Base-by-base conservation (phyloP, 2,888 invertebrate species). In the Eledona agricola region DNA sequence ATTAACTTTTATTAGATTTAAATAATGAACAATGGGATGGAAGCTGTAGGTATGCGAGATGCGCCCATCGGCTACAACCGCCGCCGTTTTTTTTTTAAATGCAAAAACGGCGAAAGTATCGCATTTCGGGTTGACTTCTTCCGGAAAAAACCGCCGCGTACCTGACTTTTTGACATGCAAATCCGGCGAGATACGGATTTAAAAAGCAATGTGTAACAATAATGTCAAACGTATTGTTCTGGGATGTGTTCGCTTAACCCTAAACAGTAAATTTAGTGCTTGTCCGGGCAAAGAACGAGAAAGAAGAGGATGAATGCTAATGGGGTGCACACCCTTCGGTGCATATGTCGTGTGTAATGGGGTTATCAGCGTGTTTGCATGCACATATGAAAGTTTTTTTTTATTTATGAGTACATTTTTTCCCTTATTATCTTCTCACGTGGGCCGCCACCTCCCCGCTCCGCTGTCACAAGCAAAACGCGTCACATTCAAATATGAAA, bases 301-400 rank as follows among this genome's bases (percentile, higher is more conserved):
- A 45, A 51, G 60, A 63, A 58, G 55, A 57, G 62, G 58, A 67
- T 40, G 53, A 56, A 59, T 56, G 52, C 52, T 47, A 47, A 40
- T 53, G 32, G 42, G 32, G 40, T 51, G 58, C 61, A 57, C 54
- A 64, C 69, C 68, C 65, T 64, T 57, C 51, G 56, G 58, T 53
- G 51, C 62, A 66, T 65, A 62, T 63, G 66, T 64, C 58, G 59
- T 57, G 51, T 59, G 61, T 67, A 63, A 65, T 66, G 58, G 69
- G 69, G 69, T 67, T 70, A 66, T 64, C 66, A 66, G 57, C 65
- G 62, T 69, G 69, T 68, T 68, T 67, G 66, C 65, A 65, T 66
- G 66, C 66, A 69, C 63, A 62, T 67, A 70, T 69, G 67, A 65
- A 67, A 59, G 61, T 32, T 50, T 43, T 69, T 61, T 66, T 63